Percentiles rank a stretch among this genome's conserved stretches.
Conservation (phyloP, 2,113 vertebrate genomes). For the Arvicanthis niloticus region DNA sequence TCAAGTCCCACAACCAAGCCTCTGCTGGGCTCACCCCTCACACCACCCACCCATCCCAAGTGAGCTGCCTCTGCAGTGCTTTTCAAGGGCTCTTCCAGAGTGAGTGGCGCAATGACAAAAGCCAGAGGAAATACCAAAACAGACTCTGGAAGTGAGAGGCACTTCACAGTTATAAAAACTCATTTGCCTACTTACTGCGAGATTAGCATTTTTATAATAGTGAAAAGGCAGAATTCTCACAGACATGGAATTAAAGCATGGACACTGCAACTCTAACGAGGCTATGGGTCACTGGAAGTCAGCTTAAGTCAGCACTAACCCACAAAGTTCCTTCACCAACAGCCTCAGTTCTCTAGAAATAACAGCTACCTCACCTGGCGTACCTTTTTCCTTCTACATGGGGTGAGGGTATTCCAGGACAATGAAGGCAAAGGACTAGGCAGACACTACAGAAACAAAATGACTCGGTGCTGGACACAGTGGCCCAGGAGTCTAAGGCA, state of each 20-base stretch:
- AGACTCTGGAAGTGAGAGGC: not conserved
- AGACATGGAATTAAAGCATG: not conserved
- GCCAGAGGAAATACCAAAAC: not conserved
- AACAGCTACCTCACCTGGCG: no score
- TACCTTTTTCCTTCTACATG: no score
- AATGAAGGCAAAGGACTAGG: not conserved
- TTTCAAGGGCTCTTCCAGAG: not conserved
- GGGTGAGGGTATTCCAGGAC: not conserved
- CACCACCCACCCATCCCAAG: not conserved
- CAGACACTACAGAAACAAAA: not conserved
- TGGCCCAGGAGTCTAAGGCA: not conserved
- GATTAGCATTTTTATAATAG: not conserved
- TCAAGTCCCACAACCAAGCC: not conserved
- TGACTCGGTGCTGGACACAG: not conserved
- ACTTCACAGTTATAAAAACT: not conserved
- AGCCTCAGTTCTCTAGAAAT: not conserved
- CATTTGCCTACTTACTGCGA: not conserved
- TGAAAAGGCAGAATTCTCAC: not conserved
- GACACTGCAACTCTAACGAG: not conserved
- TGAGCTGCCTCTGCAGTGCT: not conserved
- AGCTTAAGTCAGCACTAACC: not conserved
- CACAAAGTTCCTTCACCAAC: no score
- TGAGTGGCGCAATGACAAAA: rapidly evolving
- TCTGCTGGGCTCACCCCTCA: not conserved
- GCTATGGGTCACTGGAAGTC: no score